Conservation (phyloP, 1,140 invertebrate species). For the Agrilus planipennis region DNA sequence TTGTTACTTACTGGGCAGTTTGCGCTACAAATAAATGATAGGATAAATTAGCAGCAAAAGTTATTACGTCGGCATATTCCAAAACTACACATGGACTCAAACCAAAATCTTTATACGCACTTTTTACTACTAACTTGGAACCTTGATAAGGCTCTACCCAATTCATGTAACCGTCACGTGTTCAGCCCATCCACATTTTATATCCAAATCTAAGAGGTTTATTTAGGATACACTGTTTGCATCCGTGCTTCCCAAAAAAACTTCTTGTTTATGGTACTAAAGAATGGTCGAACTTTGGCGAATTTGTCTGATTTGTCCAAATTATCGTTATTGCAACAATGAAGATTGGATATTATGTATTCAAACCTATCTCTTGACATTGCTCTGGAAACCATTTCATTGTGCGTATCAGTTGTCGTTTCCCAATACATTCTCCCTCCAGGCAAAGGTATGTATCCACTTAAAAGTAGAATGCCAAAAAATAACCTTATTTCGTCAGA, state of each 20-base stretch:
- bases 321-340: constrained; percentile 21
- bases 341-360: constrained; percentile 17
- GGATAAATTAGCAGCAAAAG: too few relatives aligned
- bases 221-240: constrained; percentile 18
- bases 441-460: constrained; percentile 26
- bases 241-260: constrained; percentile 17
- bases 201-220: constrained; percentile 16
- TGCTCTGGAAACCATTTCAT: constrained; percentile 18
- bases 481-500: constrained; percentile 20
- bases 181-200: constrained; percentile 12
- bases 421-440: constrained; percentile 25
- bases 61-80: background rate
- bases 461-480: constrained; percentile 24
- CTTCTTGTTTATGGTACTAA: constrained; percentile 11
- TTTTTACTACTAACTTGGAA: background rate
- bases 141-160: constrained; percentile 13
- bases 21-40: too few relatives aligned
- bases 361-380: constrained; percentile 22
- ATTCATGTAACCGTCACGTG: constrained; percentile 12
- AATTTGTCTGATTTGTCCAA: constrained; percentile 23
- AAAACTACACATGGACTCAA: constrained; percentile 15
- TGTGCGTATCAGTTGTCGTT: constrained; percentile 23
- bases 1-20: too few relatives aligned
- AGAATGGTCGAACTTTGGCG: constrained; percentile 24
- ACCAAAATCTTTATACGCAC: constrained; percentile 1